A percentile compares a stretch with the other conserved stretches of the same genome.
These are phyloP conservation scores for Platyscapa corneri DNA, from an alignment of 1,140 invertebrate genomes.

Conservation along the genomic window DNA sequence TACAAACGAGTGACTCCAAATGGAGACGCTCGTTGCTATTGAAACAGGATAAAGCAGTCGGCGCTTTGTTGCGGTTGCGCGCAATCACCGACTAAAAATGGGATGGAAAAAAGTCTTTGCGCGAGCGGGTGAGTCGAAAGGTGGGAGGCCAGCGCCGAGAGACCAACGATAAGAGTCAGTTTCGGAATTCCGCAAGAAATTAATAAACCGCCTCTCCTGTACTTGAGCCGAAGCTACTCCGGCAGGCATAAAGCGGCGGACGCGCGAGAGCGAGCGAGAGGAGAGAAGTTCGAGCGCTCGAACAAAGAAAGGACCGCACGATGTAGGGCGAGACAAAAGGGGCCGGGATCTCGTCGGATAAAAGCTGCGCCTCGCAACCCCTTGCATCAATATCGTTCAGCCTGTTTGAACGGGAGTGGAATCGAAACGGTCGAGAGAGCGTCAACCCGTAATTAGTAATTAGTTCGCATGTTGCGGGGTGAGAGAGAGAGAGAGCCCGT, in stretches of 20 bases:
- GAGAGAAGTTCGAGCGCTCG: not conserved
- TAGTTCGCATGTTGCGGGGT: constrained; percentile 60
- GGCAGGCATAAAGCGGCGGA: not conserved
- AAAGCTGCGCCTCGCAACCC: constrained; percentile 32
- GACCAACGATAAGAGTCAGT: not conserved
- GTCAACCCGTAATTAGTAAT: constrained; percentile 73
- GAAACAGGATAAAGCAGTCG: no score
- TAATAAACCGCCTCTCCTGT: constrained; percentile 32
- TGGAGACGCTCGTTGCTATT: no score
- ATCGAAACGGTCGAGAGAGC: constrained; percentile 60
- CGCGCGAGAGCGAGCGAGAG: not conserved
- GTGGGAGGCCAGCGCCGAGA: no score
- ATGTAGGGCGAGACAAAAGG: not conserved
- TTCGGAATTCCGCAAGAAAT: constrained; percentile 17
- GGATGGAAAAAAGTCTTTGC: no score
- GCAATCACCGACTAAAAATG: no score
- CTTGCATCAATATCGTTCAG: constrained; percentile 26
- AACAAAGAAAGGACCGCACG: constrained; percentile 13
- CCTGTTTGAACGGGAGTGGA: constrained; percentile 34
- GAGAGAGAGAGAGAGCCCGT: not conserved
- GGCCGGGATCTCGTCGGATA: constrained; percentile 31
- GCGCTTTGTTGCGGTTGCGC: no score
- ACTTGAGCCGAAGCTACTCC: not conserved
- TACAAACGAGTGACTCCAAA: no score
- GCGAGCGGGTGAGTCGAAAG: no score